Conservation (phyloP, 2,797 vertebrate genomes). For the Zenarchopterus dispar region DNA sequence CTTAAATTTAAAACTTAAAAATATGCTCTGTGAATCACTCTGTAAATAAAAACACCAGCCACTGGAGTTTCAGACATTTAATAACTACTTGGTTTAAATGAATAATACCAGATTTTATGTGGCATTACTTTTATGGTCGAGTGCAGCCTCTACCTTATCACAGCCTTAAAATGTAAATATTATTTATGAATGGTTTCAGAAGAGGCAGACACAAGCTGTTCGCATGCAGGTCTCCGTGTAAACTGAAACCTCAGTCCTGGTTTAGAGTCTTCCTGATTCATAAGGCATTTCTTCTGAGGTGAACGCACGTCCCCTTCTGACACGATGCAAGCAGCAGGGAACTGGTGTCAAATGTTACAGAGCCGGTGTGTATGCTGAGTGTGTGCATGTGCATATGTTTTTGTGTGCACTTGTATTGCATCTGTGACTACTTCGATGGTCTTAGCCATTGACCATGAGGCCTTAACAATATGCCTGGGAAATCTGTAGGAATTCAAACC, state of each 20-base stretch:
- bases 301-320: conserved; percentile 70
- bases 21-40: no score
- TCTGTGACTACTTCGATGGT: conserved; percentile 29
- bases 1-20: no score
- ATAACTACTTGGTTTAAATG: conserved; percentile 19
- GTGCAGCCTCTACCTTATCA: conserved; percentile 33
- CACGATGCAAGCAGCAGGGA: conserved; percentile 66
- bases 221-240: conserved; percentile 55
- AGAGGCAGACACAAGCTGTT: conserved; percentile 46
- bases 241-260: conserved; percentile 64
- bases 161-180: conserved; percentile 55
- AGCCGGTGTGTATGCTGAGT: conserved; percentile 22
- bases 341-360: conserved; percentile 69
- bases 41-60: neutral
- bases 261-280: conserved; percentile 62
- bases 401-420: conserved; percentile 19
- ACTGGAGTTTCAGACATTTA: conserved; percentile 31
- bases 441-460: conserved; percentile 30
- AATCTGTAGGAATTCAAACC: conserved; percentile 28
- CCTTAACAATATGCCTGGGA: conserved; percentile 42
- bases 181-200: conserved; percentile 71
- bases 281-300: conserved; percentile 66
- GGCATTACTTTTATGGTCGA: conserved; percentile 19
- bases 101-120: conserved; percentile 30
- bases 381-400: conserved; percentile 25